These are phyloP conservation scores for Tetanocera ferruginea DNA, from an alignment of 2,888 invertebrate species.

Conservation along the genomic window DNA sequence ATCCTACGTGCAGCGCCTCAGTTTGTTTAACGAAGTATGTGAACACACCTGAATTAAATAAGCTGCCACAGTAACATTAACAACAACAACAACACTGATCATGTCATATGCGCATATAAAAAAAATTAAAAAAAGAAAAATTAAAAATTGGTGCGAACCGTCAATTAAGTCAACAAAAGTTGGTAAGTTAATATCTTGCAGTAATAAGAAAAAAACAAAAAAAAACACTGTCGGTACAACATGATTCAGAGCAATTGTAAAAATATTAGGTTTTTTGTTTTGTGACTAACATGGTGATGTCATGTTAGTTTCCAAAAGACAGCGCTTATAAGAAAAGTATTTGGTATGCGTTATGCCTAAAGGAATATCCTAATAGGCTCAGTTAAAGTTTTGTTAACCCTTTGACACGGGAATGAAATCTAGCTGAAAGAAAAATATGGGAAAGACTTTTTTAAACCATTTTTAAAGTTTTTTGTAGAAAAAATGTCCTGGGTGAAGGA, in stretches of 20 bases:
- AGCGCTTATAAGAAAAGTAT: background rate
- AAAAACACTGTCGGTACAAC: background rate
- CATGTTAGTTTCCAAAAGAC: background rate
- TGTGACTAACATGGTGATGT: constrained; percentile 4
- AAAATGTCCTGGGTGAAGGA: no score
- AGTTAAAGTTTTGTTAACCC: background rate
- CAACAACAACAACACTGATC: constrained; percentile 14
- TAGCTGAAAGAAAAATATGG: background rate
- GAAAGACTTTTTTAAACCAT: background rate
- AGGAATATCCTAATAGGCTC: background rate
- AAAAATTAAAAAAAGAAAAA: background rate
- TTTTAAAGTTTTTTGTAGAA: background rate
- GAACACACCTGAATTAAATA: constrained; percentile 56
- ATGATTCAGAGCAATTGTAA: constrained; percentile 15
- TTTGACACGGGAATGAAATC: background rate
- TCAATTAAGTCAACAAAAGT: constrained; percentile 29
- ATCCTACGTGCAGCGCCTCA: constrained; percentile 30
- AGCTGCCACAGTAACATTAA: constrained; percentile 34
- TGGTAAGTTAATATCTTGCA: background rate
- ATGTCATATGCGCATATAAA: constrained; percentile 22
- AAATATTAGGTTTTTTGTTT: background rate
- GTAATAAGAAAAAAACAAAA: background rate
- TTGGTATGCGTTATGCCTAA: background rate
- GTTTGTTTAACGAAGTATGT: constrained; percentile 10
- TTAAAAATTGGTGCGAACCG: constrained; percentile 22